These are phyloP conservation scores for Cephus rjabovi DNA, from an alignment of 2,888 invertebrate genomes.

Conservation along the genomic window DNA sequence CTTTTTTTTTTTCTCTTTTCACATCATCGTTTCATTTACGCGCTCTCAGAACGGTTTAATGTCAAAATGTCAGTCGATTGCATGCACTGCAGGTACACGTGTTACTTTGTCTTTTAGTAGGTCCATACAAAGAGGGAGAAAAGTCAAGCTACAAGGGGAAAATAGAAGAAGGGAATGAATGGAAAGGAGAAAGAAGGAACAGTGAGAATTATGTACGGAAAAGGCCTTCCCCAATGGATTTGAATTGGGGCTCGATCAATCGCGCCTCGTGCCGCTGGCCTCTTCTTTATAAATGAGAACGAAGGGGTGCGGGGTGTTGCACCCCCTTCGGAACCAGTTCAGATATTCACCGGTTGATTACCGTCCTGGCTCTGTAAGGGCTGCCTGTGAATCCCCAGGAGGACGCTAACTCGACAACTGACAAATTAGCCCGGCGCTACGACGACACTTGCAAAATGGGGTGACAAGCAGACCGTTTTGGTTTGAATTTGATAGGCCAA, in stretches of 20 bases:
- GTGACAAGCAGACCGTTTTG: conserved; percentile 57
- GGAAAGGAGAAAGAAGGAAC: conserved; percentile 16
- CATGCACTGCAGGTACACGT: background rate
- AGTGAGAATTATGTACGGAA: background rate
- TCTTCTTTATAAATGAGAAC: conserved; percentile 64
- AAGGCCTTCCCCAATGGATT: conserved; percentile 8
- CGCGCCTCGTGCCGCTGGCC: conserved; percentile 45
- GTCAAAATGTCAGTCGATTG: background rate
- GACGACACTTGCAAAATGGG: conserved; percentile 68
- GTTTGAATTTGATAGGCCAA: conserved; percentile 48
- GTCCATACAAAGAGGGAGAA: background rate
- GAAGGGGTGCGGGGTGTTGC: conserved; percentile 33
- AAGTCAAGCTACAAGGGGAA: background rate
- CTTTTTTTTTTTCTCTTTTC: conserved; percentile 14
- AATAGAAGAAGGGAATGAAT: conserved; percentile 4
- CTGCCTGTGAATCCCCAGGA: conserved; percentile 54
- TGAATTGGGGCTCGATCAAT: conserved; percentile 52
- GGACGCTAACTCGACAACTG: conserved; percentile 67
- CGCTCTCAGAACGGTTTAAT: background rate
- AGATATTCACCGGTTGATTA: conserved; percentile 67
- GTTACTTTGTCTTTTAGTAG: background rate
- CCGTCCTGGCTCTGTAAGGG: conserved; percentile 38
- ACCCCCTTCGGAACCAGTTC: conserved; percentile 55
- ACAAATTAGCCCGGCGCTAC: conserved; percentile 66
- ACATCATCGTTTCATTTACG: background rate